Evolutionary conservation across 2,888 invertebrate genomes (phyloP), one percentile per base, ranked within the genome.

Genomic region (Phaonia tiefii): DNA sequence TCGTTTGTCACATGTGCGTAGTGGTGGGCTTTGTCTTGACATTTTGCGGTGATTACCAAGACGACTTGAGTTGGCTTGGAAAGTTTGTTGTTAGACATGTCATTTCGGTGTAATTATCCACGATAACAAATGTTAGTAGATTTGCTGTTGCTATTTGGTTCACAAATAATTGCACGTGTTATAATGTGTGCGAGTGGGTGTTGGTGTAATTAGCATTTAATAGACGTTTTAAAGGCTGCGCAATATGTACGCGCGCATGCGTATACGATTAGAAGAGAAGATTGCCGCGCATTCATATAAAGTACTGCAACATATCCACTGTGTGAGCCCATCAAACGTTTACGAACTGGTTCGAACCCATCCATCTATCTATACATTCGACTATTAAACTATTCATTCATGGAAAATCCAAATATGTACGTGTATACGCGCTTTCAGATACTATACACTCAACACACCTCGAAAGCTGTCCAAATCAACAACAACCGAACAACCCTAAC

Each of bases 91-190:
- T 31, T 31, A 31, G 31, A 31, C 31, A 31, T 22, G 10, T 1
- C 13, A 11, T 17, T 10, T 22, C 25, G 25, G 13, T 44, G 25
- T 54, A 54, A 54, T 54, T 54, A 54, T 13, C 54, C 54, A 5
- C 13, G 17, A 20, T 20, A 51, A 51, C 51, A 51, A 20, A 20
- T 15, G 51, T 7, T 51, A 2, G 51, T 5, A 8, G 31, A 31
- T 20, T 51, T 2, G 17, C 1, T 20, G 13, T 54, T 2, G 17
- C 1, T 20, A 11, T 54, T 25, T 20, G 17, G n/a, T 15, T 46
- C 15, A 17, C 49, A 77, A 78, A 78, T 78, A 81, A 78, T 78
- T 81, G 75, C 81, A 81, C 81, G 81, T 81, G 78, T 81, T 71
- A 37, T 39, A 22, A 11, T 10, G n/a, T n/a, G n/a, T n/a, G 13